Evolutionary conservation across 1,140 invertebrate genomes (phyloP).

Genomic region (Delia radicum): DNA sequence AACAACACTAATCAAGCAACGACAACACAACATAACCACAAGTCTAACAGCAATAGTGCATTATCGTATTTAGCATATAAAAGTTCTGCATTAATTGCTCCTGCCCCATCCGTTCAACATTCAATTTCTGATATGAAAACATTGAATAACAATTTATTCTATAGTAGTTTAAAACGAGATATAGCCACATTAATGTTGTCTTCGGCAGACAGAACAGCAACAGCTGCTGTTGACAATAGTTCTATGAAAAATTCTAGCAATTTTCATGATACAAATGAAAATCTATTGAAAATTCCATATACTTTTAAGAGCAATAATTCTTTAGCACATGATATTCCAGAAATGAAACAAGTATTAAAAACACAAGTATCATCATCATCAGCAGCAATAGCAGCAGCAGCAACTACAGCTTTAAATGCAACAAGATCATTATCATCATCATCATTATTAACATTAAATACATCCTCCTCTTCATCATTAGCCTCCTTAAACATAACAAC

Average conservation of each 20-base stretch:
- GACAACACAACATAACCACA: not conserved
- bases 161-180: not conserved
- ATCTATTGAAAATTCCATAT: not conserved
- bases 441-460: not conserved
- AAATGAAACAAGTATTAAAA: not conserved
- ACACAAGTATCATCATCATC: not conserved
- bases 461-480: conserved; percentile 2
- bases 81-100: not conserved
- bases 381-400: not conserved
- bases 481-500: conserved; percentile 1
- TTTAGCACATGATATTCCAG: not conserved
- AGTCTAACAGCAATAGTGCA: not conserved
- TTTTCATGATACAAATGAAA: not conserved
- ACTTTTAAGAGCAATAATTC: conserved; percentile 11
- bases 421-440: not conserved
- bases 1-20: not conserved
- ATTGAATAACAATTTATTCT: not conserved
- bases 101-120: no score
- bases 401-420: not conserved
- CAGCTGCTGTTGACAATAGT: not conserved
- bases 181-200: conserved; percentile 17
- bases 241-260: conserved; percentile 5
- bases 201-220: not conserved
- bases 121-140: not conserved
- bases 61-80: not conserved